Percentiles rank a stretch among this genome's conserved stretches.
phyloP scores from a whole-genome alignment of 2,113 vertebrate genomes.

The Dipodomys merriami region DNA sequence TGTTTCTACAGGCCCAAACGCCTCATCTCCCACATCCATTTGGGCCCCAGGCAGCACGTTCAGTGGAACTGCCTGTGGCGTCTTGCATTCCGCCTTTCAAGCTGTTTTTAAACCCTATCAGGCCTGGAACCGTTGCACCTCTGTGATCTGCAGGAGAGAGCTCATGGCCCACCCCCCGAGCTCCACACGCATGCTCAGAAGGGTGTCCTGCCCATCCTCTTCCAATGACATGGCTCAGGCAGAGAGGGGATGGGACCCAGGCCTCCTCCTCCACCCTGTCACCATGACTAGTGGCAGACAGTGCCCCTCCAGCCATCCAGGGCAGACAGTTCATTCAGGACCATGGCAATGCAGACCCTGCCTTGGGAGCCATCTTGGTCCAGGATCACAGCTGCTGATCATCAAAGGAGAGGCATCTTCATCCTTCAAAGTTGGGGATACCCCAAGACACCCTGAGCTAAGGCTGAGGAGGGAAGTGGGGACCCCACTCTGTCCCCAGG shows the following conservation, averaged over 20 bases:
- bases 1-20: no score
- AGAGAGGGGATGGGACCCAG: background rate
- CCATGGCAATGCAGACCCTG: fast-evolving
- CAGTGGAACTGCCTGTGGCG: fast-evolving
- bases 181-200: background rate
- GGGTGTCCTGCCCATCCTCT: fast-evolving
- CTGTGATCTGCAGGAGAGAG: background rate
- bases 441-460: no score
- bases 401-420: no score
- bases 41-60: background rate
- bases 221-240: fast-evolving
- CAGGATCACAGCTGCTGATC: no score
- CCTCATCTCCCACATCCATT: background rate
- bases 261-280: background rate
- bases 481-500: background rate
- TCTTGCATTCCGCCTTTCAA: background rate
- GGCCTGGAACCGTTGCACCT: fast-evolving
- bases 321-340: fast-evolving
- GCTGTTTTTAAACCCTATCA: background rate
- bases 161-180: fast-evolving
- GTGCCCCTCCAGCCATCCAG: fast-evolving
- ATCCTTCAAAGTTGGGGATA: background rate
- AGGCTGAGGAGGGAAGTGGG: background rate
- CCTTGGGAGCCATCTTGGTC: no score
- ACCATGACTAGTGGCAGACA: fast-evolving